A percentile compares a stretch with the other conserved stretches of the same genome.
phyloP scores from a whole-genome alignment of 2,888 invertebrate species.

The Zeuzera pyrina region DNA sequence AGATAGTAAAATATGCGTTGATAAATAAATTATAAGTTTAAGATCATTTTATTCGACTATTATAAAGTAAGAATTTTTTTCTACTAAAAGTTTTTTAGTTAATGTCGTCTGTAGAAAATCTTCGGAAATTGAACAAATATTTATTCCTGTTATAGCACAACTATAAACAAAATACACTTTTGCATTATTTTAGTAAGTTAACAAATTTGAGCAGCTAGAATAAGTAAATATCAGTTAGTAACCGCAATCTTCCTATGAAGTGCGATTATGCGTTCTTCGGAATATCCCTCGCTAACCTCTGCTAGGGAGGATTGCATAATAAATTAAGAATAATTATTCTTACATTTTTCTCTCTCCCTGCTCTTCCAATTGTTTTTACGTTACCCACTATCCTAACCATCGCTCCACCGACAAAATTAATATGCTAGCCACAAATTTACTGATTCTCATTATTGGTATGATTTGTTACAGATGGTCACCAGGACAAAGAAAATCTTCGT shows the following conservation, averaged over 20 bases:
- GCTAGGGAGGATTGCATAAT: conserved; percentile 49
- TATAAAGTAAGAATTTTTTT: no score
- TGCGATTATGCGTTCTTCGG: conserved; percentile 38
- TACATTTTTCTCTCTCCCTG: conserved; percentile 34
- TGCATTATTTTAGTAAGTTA: conserved; percentile 10
- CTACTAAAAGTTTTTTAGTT: no score
- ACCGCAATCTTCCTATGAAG: conserved; percentile 16
- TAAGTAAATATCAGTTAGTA: conserved; percentile 19
- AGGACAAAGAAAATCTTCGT: conserved; percentile 99
- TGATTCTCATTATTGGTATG: conserved; percentile 11
- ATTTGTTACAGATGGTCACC: conserved; percentile 95
- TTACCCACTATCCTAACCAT: conserved; percentile 20
- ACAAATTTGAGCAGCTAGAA: conserved; percentile 17
- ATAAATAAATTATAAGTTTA: no score
- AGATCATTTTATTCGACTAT: no score
- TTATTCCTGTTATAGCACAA: conserved; percentile 19
- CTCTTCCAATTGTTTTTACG: conserved; percentile 36
- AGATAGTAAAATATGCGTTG: no score
- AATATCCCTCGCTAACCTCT: conserved; percentile 36
- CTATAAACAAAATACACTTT: conserved; percentile 14
- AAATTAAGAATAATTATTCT: conserved; percentile 58
- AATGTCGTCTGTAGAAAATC: no score
- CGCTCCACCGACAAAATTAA: no score
- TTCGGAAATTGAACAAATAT: conserved; percentile 19
- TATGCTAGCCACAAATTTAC: not conserved